Evolutionary conservation across 2,888 invertebrate species (phyloP).

Genomic region (Iphiclides podalirius): DNA sequence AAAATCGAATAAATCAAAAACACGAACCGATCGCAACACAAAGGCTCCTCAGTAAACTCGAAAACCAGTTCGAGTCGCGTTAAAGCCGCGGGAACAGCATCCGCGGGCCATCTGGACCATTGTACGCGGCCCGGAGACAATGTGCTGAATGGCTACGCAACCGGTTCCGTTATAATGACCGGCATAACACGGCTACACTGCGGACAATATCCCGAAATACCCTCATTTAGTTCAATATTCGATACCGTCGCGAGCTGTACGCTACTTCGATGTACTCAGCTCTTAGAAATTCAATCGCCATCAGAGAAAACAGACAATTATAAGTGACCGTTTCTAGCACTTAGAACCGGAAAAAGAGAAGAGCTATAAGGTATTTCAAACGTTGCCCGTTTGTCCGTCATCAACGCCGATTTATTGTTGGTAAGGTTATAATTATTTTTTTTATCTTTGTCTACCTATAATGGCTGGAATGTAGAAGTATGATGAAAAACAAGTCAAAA

Average conservation of each 20-base stretch:
- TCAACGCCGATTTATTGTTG: too few species aligned
- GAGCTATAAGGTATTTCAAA: too few species aligned
- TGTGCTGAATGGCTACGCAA: slow-evolving; percentile 50
- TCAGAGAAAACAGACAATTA: too few species aligned
- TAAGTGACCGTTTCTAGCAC: too few species aligned
- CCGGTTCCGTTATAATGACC: slow-evolving; percentile 61
- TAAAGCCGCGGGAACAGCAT: slow-evolving; percentile 61
- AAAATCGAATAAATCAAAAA: slow-evolving; percentile 80
- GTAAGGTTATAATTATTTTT: too few species aligned
- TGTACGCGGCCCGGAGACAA: slow-evolving; percentile 65
- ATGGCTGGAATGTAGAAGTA: too few species aligned
- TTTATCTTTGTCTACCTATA: too few species aligned
- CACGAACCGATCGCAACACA: slow-evolving; percentile 68
- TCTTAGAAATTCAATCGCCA: too few species aligned
- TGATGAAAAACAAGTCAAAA: too few species aligned
- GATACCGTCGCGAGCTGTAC: slow-evolving; percentile 36
- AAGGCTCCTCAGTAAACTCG: slow-evolving; percentile 63
- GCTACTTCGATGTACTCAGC: too few species aligned
- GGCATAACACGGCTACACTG: slow-evolving; percentile 66
- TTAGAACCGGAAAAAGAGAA: too few species aligned
- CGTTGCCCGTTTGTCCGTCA: too few species aligned
- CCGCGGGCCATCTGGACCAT: slow-evolving; percentile 69
- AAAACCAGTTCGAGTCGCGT: slow-evolving; percentile 65
- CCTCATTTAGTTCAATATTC: slow-evolving; percentile 46
- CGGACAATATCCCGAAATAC: slow-evolving; percentile 48